Conservation (phyloP, 2,888 invertebrate species). For the Syrista parreyssii region DNA sequence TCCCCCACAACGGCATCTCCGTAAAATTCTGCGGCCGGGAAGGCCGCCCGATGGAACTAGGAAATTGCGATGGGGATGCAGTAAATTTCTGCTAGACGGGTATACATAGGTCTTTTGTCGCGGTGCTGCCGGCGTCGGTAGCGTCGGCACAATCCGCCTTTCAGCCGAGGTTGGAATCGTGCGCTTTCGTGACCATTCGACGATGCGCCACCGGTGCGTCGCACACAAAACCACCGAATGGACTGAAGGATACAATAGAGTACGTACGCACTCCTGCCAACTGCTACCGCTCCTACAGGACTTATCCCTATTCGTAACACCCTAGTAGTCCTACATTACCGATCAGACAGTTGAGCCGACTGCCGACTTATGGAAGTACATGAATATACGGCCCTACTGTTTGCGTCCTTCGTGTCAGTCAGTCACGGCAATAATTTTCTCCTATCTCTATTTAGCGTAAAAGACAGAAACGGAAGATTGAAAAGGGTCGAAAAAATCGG, state of each 20-base stretch:
- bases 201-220: constrained; percentile 30
- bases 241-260: too few relatives aligned
- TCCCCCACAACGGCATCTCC: too few relatives aligned
- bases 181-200: constrained; percentile 32
- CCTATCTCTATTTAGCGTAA: too few relatives aligned
- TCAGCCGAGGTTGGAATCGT: constrained; percentile 23
- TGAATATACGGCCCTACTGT: too few relatives aligned
- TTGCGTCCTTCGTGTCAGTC: too few relatives aligned
- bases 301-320: not conserved
- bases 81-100: not conserved
- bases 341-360: not conserved
- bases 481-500: too few relatives aligned
- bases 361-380: too few relatives aligned
- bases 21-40: too few relatives aligned
- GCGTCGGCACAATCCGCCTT: not conserved
- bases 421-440: too few relatives aligned
- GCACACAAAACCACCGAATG: too few relatives aligned
- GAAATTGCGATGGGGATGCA: constrained; percentile 11
- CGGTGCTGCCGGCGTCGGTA: constrained; percentile 6
- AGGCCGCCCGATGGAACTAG: not conserved
- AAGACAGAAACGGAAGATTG: too few relatives aligned
- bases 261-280: constrained; percentile 2
- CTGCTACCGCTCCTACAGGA: not conserved
- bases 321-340: not conserved
- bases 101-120: constrained; percentile 1